Base-by-base conservation (phyloP, 2,113 vertebrate species). In the Vulpes lagopus region DNA sequence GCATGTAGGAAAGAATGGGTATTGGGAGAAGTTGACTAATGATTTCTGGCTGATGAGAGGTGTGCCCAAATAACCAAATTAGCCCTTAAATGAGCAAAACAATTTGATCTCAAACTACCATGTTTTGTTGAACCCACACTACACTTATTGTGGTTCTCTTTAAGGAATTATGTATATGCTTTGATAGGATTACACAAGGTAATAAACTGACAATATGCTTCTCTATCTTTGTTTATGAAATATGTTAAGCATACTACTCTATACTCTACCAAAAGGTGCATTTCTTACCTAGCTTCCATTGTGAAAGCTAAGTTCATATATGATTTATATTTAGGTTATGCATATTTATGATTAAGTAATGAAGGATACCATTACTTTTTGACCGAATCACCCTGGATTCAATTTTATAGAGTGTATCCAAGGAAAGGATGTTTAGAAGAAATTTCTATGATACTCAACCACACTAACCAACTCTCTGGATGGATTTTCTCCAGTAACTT, bases 271-370 rank as follows among this genome's bases (percentile, higher is more conserved):
- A 38, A 74, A 80, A 91, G 32, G 59, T 92, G 32, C 20, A 81
- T 93, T 91, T 91, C 53, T 81, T 74, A 93, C 49, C 5, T 79
- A 81, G 74, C 8, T 94, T 91, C 30, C 71, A 79, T 74, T 85
- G 87, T 95, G 65, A 85, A 96, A 55, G 20, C 6, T 64, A 93
- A n/a, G 5, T 76, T 57, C 15, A 49, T 16, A 64, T 62, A 38
- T 32, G 82, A 86, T 88, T 95, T 86, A 65, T 57, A 85, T 59
- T 90, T 92, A 82, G 8, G 7, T 89, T 69, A 94, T 95, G 55
- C 4, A 19, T 89, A 76, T 80, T 89, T 89, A 15, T 95, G 35
- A 95, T 71, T 95, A 95, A 78, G 0, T 57, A 93, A 91, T 59
- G 43, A 82, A 8, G 19, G 9, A 0, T 62, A 57, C 0, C 27